These are phyloP conservation scores for Australoheros scitulus DNA, from an alignment of 2,113 vertebrate genomes.

Conservation along the genomic window DNA sequence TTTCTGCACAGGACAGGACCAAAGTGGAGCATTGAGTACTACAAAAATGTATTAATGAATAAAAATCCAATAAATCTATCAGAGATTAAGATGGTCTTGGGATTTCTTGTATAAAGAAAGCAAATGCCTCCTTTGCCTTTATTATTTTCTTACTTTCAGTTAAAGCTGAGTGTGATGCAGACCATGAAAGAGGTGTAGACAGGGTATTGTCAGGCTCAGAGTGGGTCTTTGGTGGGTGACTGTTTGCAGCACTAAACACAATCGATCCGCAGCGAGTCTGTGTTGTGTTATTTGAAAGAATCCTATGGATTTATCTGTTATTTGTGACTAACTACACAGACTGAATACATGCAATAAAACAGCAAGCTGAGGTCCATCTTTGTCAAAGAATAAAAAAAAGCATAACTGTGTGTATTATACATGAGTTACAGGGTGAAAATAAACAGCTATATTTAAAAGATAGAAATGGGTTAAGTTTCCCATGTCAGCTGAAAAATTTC, in stretches of 20 bases:
- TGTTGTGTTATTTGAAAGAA: background rate
- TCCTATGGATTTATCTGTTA: background rate
- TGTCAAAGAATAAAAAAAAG: background rate
- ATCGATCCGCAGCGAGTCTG: background rate
- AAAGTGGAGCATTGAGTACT: slow-evolving; percentile 1
- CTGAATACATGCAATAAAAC: background rate
- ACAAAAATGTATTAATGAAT: background rate
- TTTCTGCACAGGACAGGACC: background rate
- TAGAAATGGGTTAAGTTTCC: too few species aligned
- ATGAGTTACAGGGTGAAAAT: background rate
- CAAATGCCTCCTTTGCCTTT: background rate
- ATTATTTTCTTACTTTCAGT: background rate
- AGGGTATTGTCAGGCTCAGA: background rate
- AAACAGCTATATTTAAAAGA: background rate
- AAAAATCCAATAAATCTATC: slow-evolving; percentile 7
- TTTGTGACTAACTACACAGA: background rate
- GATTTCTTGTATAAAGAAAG: slow-evolving; percentile 16
- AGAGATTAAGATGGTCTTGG: slow-evolving; percentile 7
- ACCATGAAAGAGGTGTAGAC: background rate
- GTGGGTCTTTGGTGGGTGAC: background rate
- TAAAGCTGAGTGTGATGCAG: background rate
- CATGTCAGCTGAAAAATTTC: background rate
- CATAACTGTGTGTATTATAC: background rate
- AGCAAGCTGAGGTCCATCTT: background rate
- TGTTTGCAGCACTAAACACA: background rate